Evolutionary conservation across 2,888 invertebrate species (phyloP), one percentile per base, ranked within the genome.

Genomic region (Baronia brevicornis): DNA sequence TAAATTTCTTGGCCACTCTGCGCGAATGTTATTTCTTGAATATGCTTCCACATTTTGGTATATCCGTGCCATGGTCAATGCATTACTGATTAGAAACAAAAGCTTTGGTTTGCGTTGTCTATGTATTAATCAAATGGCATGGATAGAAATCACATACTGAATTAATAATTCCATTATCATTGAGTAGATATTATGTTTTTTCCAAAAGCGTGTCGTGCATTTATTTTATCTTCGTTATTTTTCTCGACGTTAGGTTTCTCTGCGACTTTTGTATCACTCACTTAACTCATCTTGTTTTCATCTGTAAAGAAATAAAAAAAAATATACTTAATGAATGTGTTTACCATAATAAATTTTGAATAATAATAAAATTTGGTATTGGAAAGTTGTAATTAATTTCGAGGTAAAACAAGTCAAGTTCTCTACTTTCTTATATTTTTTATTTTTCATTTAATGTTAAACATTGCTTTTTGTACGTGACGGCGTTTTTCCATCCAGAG

Each of bases 61-160:
- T 52, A 24, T 45, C 24, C 32, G 44, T 26, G 61, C 67, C 74
- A 74, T 74, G 43, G 48, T 74, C 53, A 62, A 38, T 55, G 48
- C 71, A 73, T 73, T 37, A 67, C 71, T 65, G 50, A 33, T 43
- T 37, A 29, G 34, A 41, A 34, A 15, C 26, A 28, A 39, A 37
- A 36, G 20, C 32, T 43, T 44, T 46, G 41, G 37, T 48, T 44
- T 41, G 14, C 8, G 2, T 28, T 9, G 17, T 3, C 2, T 25
- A 5, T 29, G 4, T 20, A 11, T 24, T 7, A n/a, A n/a, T 18
- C 6, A 1, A 31, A 12, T 13, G 4, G 2, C 4, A 20, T 19
- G 3, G 12, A 2, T 19, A 11, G 5, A 9, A n/a, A 4, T 21
- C 21, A 32, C 13, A 3, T 25, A n/a, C 19, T 14, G n/a, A 2